phyloP scores from a whole-genome alignment of 2,888 invertebrate genomes.

The Tipula lateralis region DNA sequence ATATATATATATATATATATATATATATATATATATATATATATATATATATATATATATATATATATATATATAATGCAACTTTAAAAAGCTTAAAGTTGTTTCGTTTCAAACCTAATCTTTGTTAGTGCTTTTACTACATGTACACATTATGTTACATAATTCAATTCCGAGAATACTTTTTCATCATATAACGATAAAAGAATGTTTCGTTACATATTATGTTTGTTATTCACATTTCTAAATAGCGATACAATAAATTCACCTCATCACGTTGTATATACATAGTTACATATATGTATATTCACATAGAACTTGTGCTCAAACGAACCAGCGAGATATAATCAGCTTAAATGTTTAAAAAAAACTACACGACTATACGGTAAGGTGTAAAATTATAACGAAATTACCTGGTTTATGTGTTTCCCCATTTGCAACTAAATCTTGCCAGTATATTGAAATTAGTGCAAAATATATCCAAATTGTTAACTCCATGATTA shows the following conservation, averaged over 20 bases:
- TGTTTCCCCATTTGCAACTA: not conserved
- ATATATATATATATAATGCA: not conserved
- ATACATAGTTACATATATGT: not conserved
- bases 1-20: not conserved
- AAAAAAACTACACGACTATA: not conserved
- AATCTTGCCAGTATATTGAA: not conserved
- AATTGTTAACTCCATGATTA: conserved; percentile 12
- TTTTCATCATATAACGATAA: not conserved
- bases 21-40: not conserved
- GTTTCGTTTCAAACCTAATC: not conserved
- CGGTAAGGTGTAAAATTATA: not conserved
- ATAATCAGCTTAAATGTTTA: not conserved
- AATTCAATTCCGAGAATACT: not conserved
- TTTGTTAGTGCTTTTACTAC: not conserved
- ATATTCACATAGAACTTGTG: too few relatives aligned
- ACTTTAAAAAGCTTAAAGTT: conserved; percentile 6
- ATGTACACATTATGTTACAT: not conserved
- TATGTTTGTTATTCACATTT: not conserved
- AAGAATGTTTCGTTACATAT: not conserved
- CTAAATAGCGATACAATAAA: not conserved
- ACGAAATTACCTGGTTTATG: conserved; percentile 25
- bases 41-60: not conserved
- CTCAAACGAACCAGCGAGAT: too few relatives aligned
- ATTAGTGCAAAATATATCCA: conserved; percentile 12
- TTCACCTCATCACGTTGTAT: not conserved